These are phyloP conservation scores for Sturnus vulgaris DNA, from an alignment of 2,113 vertebrate genomes.

Conservation along the genomic window DNA sequence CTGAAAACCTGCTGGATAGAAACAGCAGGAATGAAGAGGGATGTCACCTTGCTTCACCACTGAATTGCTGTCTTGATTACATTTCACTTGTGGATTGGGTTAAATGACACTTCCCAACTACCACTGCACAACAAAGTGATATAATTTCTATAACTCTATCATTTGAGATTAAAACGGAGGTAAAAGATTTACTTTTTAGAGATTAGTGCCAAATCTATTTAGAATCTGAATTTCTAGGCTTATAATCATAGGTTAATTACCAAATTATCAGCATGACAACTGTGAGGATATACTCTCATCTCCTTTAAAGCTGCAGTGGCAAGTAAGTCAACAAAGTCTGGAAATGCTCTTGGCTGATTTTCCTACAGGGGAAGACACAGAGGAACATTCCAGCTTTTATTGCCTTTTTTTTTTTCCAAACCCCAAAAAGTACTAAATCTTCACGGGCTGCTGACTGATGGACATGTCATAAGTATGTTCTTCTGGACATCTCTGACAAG, in stretches of 20 bases:
- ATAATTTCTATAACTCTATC: neutral
- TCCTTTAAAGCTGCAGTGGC: neutral
- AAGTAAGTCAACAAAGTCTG: neutral
- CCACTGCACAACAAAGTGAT: neutral
- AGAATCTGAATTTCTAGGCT: neutral
- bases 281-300: neutral
- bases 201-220: neutral
- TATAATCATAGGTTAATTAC: neutral
- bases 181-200: neutral
- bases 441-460: neutral
- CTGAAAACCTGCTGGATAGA: neutral
- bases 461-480: neutral
- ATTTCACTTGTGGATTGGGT: neutral
- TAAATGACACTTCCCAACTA: neutral
- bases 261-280: neutral
- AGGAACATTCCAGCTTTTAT: neutral
- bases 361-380: neutral
- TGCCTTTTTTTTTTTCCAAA: neutral
- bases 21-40: neutral
- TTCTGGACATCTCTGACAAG: neutral
- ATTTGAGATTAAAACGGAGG: neutral
- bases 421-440: neutral
- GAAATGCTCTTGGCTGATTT: neutral
- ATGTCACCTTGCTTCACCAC: neutral
- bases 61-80: neutral